Conservation (phyloP, 1,140 invertebrate species). For the Calliopsis andreniformis region DNA sequence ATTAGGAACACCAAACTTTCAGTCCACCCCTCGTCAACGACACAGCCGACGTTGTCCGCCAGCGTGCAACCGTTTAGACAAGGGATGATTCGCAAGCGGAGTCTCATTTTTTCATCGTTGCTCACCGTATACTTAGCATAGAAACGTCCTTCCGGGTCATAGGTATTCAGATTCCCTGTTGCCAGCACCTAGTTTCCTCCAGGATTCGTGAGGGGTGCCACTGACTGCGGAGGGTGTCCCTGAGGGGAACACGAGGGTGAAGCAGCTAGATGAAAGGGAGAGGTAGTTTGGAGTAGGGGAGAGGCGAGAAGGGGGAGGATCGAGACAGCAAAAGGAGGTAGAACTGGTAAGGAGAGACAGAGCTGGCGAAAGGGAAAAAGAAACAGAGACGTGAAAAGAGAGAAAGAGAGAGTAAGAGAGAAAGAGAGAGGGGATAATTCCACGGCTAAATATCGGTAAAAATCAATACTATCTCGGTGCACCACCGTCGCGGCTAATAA, state of each 20-base stretch:
- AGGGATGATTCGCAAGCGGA: neutral
- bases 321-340: conserved; percentile 49
- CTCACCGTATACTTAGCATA: conserved; percentile 57
- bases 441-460: conserved; percentile 80
- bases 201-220: conserved; percentile 64
- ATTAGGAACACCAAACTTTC: conserved; percentile 3
- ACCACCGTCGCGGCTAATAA: conserved; percentile 71
- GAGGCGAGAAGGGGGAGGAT: conserved; percentile 54
- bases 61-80: neutral
- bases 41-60: neutral
- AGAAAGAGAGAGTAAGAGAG: conserved; percentile 53
- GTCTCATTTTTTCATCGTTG: conserved; percentile 40
- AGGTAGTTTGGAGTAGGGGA: conserved; percentile 32
- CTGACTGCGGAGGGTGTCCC: conserved; percentile 68
- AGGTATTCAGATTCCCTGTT: conserved; percentile 67
- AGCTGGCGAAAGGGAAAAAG: conserved; percentile 60
- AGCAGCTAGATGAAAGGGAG: conserved; percentile 40
- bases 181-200: conserved; percentile 49
- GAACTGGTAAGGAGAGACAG: conserved; percentile 54
- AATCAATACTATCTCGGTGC: conserved; percentile 79
- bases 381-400: conserved; percentile 53
- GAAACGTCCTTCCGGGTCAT: conserved; percentile 67
- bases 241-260: conserved; percentile 56
- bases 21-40: neutral
- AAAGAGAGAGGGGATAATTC: conserved; percentile 75